phyloP scores from a whole-genome alignment of 2,113 vertebrate genomes.

The Otolemur garnettii region DNA sequence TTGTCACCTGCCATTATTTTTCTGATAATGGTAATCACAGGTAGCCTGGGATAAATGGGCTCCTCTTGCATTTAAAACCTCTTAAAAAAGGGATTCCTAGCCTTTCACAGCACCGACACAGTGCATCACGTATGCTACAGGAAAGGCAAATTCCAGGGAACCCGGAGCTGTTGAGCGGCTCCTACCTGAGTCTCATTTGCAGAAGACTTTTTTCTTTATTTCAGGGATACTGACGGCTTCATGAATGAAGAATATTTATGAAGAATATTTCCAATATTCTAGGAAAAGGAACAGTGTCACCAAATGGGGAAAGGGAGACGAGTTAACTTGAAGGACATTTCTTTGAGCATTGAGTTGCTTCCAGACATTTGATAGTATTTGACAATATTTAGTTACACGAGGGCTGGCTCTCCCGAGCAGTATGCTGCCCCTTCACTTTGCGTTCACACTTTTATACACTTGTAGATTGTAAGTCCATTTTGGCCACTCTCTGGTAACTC shows the following conservation, averaged over 20 bases:
- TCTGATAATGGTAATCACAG: background rate
- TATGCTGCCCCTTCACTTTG: accelerated
- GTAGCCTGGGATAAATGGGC: background rate
- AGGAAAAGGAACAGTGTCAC: background rate
- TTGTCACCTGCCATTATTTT: background rate
- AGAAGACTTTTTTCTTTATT: background rate
- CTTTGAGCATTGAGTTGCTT: background rate
- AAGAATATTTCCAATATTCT: too few relatives aligned
- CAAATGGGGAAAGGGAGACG: background rate
- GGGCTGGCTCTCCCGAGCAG: background rate
- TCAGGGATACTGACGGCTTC: background rate
- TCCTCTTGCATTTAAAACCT: background rate
- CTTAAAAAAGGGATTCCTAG: background rate
- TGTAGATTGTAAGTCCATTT: background rate
- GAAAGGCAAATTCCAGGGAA: background rate
- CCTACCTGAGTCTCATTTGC: accelerated
- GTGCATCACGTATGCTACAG: background rate
- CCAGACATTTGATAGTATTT: too few relatives aligned
- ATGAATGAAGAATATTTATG: too few relatives aligned
- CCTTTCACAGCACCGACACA: background rate
- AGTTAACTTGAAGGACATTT: background rate
- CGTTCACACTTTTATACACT: background rate
- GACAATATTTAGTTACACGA: background rate
- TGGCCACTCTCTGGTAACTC: background rate
- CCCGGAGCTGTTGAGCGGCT: background rate